Evolutionary conservation across 2,888 invertebrate species (phyloP).

Genomic region (Vanessa cardui): DNA sequence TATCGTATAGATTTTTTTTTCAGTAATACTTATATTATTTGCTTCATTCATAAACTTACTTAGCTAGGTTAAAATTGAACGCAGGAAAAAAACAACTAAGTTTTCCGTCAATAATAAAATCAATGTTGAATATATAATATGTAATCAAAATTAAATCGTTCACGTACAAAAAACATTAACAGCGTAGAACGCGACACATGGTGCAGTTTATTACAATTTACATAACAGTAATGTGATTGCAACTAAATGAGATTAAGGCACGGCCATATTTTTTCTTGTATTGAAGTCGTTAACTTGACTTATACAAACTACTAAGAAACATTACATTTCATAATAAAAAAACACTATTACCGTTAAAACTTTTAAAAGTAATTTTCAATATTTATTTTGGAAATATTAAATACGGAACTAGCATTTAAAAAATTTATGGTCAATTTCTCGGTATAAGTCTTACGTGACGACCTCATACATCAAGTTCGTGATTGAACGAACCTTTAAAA

Average conservation of each 20-base stretch:
- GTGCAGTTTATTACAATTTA: conserved; percentile 16
- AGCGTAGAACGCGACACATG: conserved; percentile 7
- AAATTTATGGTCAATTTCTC: background rate
- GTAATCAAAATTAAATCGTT: background rate
- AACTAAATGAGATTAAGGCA: conserved; percentile 28
- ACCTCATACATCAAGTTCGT: conserved; percentile 15
- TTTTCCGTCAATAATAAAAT: too few species aligned
- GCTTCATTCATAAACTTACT: too few species aligned
- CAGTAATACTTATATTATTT: too few species aligned
- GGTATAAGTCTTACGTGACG: background rate
- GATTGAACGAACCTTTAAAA: conserved; percentile 10
- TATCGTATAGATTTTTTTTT: too few species aligned
- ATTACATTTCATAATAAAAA: background rate
- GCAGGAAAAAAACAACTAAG: too few species aligned
- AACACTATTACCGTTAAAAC: background rate
- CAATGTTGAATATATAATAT: background rate
- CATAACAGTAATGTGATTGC: conserved; percentile 32
- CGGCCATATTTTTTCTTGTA: conserved; percentile 26
- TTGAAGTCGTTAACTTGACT: background rate
- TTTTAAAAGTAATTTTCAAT: background rate
- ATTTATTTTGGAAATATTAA: background rate
- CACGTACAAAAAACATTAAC: conserved; percentile 1
- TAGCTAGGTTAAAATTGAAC: too few species aligned
- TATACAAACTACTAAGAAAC: background rate
- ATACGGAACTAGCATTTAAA: background rate